phyloP scores from a whole-genome alignment of 2,113 vertebrate species.

The Circaetus gallicus region DNA sequence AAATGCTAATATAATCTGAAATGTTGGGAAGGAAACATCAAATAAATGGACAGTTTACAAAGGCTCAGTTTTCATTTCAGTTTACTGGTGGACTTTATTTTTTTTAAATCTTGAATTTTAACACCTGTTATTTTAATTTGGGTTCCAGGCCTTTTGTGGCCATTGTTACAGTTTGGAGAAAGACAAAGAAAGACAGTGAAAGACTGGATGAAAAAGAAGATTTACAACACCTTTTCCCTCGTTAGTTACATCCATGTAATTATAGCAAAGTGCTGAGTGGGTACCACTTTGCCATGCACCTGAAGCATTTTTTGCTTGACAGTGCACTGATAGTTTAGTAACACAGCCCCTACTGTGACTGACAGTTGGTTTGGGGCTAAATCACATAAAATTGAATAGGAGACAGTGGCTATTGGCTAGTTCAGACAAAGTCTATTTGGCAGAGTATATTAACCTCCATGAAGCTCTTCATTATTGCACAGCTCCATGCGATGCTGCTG shows the following conservation, averaged over 20 bases:
- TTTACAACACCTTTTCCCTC: background rate
- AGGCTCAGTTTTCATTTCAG: background rate
- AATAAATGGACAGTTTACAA: background rate
- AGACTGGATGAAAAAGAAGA: background rate
- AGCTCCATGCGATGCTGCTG: background rate
- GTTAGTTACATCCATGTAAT: background rate
- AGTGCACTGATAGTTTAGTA: constrained; percentile 18
- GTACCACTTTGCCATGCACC: constrained; percentile 21
- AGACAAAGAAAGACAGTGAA: background rate
- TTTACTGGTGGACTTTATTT: background rate
- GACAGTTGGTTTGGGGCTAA: constrained; percentile 32
- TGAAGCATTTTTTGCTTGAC: constrained; percentile 45
- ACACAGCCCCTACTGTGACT: constrained; percentile 21
- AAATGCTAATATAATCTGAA: background rate
- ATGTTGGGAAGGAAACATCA: background rate
- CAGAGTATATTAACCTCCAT: background rate
- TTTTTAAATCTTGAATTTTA: background rate
- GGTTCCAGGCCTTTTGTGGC: background rate
- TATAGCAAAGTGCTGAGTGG: background rate
- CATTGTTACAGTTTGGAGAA: background rate
- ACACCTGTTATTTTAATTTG: background rate
- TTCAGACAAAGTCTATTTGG: constrained; percentile 32
- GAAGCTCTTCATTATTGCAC: background rate
- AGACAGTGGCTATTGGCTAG: background rate
- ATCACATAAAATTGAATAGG: background rate